These are phyloP conservation scores for Nomada fucata DNA, from an alignment of 2,888 invertebrate species.

Conservation along the genomic window DNA sequence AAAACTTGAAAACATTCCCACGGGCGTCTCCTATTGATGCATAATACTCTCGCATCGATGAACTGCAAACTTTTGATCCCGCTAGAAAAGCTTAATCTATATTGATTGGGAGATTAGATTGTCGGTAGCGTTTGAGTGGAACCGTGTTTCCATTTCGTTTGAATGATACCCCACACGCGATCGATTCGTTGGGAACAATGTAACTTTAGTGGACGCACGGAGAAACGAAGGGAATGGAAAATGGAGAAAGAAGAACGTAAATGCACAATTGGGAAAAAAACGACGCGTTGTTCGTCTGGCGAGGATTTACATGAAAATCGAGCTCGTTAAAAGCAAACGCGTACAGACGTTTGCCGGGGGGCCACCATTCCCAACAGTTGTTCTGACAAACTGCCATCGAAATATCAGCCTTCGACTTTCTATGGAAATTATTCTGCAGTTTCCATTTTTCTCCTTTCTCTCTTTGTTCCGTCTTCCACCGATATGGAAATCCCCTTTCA, in stretches of 20 bases:
- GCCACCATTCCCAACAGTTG: neutral
- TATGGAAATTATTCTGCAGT: too few relatives aligned
- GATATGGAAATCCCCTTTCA: too few relatives aligned
- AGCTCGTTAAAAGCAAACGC: conserved; percentile 49
- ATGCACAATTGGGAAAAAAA: conserved; percentile 29
- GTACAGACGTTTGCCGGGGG: conserved; percentile 2
- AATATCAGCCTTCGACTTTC: neutral
- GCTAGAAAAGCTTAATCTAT: neutral
- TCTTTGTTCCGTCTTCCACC: too few relatives aligned
- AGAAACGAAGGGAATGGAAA: neutral
- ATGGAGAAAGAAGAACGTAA: conserved; percentile 14
- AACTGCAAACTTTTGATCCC: neutral
- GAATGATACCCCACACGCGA: conserved; percentile 25
- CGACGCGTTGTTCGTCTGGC: conserved; percentile 43
- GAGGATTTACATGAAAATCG: conserved; percentile 77
- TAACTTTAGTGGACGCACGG: conserved; percentile 16
- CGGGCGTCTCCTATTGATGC: neutral
- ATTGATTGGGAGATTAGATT: conserved; percentile 30
- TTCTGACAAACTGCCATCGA: neutral
- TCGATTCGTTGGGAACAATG: conserved; percentile 39
- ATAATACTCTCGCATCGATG: neutral
- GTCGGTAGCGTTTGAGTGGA: conserved; percentile 21
- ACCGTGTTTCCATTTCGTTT: conserved; percentile 42
- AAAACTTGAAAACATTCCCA: neutral
- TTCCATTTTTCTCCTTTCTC: too few relatives aligned